phyloP scores from a whole-genome alignment of 2,888 invertebrate species.

The Trachelus stipa region DNA sequence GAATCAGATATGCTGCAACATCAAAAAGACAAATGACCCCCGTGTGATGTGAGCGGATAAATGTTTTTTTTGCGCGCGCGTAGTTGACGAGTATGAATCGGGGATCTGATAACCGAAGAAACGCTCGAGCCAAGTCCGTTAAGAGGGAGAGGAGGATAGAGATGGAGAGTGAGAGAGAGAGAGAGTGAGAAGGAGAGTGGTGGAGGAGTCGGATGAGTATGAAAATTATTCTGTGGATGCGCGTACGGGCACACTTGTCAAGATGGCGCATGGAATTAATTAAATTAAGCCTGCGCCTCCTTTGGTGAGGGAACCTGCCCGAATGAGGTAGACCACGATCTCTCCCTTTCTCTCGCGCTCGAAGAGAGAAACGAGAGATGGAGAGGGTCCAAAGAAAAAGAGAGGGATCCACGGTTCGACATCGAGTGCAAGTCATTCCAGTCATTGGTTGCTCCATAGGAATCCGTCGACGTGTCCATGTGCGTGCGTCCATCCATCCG shows the following conservation, averaged over 20 bases:
- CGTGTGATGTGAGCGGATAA: constrained; percentile 46
- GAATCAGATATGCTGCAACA: constrained; percentile 53
- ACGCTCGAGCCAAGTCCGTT: constrained; percentile 24
- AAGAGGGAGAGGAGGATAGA: constrained; percentile 29
- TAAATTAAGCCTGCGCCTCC: constrained; percentile 63
- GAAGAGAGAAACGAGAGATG: constrained; percentile 26
- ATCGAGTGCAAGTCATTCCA: constrained; percentile 65
- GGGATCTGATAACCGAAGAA: constrained; percentile 58
- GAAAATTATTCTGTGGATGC: constrained; percentile 56
- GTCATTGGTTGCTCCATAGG: constrained; percentile 63
- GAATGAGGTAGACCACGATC: constrained; percentile 16
- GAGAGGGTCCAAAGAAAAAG: constrained; percentile 22
- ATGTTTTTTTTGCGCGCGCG: constrained; percentile 29
- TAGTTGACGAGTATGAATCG: constrained; percentile 54
- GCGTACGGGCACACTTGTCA: constrained; percentile 57
- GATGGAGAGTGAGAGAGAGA: constrained; percentile 27
- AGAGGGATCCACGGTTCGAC: constrained; percentile 58
- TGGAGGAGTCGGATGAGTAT: constrained; percentile 49
- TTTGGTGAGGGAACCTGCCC: constrained; percentile 45
- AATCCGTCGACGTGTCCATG: constrained; percentile 46
- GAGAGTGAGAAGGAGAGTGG: constrained; percentile 28
- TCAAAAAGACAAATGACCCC: constrained; percentile 53
- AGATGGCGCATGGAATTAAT: constrained; percentile 64
- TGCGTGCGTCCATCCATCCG: constrained; percentile 15
- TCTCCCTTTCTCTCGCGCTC: neutral